A percentile compares a stretch with the other conserved stretches of the same genome.
These are phyloP conservation scores for Megastigmus dorsalis DNA, from an alignment of 2,888 invertebrate species.

Conservation along the genomic window DNA sequence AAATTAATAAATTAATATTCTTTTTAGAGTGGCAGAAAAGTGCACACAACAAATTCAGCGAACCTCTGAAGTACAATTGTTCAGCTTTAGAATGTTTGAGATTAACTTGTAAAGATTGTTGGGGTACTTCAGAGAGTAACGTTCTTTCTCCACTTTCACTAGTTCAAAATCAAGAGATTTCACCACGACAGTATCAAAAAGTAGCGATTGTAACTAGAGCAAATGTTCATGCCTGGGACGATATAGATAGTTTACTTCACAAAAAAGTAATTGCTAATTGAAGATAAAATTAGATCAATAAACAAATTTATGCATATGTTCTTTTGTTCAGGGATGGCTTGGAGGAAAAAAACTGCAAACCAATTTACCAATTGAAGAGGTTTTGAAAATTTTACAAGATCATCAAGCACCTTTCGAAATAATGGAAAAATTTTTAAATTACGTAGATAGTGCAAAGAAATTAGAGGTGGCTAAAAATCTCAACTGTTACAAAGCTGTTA, in stretches of 20 bases:
- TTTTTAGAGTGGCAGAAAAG: conserved; percentile 79
- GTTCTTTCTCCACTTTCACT: conserved; percentile 77
- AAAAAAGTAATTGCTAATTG: conserved; percentile 76
- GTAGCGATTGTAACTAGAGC: conserved; percentile 81
- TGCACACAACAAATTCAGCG: conserved; percentile 72
- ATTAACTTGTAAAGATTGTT: conserved; percentile 76
- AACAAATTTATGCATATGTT: conserved; percentile 27
- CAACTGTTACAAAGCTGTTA: conserved; percentile 81
- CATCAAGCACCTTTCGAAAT: conserved; percentile 73
- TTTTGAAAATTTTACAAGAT: conserved; percentile 73
- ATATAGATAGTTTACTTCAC: conserved; percentile 79
- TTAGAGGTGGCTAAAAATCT: conserved; percentile 79
- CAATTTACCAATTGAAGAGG: conserved; percentile 73
- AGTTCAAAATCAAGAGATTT: conserved; percentile 76
- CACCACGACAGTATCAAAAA: conserved; percentile 82
- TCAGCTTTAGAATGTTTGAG: conserved; percentile 76
- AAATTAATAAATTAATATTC: not conserved
- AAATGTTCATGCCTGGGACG: conserved; percentile 78
- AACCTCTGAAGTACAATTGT: conserved; percentile 64
- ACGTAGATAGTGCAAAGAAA: conserved; percentile 77
- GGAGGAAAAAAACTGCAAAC: conserved; percentile 74
- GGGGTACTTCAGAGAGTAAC: conserved; percentile 77
- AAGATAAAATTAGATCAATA: not conserved
- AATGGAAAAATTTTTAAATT: conserved; percentile 77
- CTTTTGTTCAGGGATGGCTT: conserved; percentile 73